These are phyloP conservation scores for Cacoxenus indagator DNA, from an alignment of 2,888 invertebrate genomes.

Conservation along the genomic window DNA sequence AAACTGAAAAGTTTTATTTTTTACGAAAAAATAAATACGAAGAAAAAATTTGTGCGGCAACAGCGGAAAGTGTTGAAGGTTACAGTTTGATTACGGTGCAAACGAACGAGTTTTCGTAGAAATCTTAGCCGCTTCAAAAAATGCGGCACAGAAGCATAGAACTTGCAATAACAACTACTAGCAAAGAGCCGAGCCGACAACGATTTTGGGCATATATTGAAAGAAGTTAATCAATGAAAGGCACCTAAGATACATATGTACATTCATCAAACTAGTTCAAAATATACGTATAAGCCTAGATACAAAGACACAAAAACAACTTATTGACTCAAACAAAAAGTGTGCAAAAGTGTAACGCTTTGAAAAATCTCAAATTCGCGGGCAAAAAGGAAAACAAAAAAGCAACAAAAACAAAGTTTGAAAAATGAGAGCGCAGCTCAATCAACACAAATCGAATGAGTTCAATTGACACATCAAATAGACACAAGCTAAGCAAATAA, in stretches of 20 bases:
- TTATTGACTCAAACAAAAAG: not conserved
- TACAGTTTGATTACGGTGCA: not conserved
- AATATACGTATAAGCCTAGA: no score
- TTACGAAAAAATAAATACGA: no score
- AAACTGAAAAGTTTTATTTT: no score
- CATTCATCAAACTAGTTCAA: no score
- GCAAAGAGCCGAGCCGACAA: not conserved
- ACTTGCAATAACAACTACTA: not conserved
- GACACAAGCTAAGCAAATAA: constrained; percentile 20
- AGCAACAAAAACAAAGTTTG: not conserved
- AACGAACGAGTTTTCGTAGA: not conserved
- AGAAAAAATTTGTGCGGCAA: no score
- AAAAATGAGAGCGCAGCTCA: not conserved
- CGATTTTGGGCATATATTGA: not conserved
- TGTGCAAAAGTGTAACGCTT: not conserved
- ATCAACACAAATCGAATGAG: not conserved
- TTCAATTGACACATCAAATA: not conserved
- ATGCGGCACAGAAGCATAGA: not conserved
- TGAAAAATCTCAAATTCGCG: not conserved
- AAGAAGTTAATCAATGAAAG: not conserved
- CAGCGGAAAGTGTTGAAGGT: constrained; percentile 17
- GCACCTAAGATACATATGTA: not conserved
- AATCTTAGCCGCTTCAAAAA: not conserved
- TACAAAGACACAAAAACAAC: no score
- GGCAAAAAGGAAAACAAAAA: not conserved